Evolutionary conservation across 1,140 invertebrate genomes (phyloP).

Genomic region (Oscheius sp.): DNA sequence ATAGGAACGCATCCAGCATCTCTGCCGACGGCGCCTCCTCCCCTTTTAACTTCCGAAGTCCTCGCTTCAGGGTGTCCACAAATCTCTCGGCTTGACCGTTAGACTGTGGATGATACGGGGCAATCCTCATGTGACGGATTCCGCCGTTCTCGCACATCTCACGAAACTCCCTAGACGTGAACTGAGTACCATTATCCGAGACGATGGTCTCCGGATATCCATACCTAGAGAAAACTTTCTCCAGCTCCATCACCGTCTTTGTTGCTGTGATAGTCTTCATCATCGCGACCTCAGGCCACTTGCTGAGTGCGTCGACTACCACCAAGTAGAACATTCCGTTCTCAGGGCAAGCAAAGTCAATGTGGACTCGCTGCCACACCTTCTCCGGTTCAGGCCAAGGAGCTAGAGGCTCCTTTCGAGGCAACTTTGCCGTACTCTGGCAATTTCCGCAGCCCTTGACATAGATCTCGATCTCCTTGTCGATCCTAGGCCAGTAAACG

Average conservation of each 20-base stretch:
- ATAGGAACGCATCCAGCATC: too few species aligned
- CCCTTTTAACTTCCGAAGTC: too few species aligned
- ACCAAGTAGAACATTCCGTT: neutral
- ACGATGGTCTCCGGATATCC: too few species aligned
- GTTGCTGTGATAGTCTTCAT: neutral
- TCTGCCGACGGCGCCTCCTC: too few species aligned
- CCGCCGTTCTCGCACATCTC: too few species aligned
- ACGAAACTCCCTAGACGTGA: too few species aligned
- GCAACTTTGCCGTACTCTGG: neutral
- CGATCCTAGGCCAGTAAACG: constrained; percentile 64
- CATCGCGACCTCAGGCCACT: constrained; percentile 1
- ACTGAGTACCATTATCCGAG: constrained; percentile 4
- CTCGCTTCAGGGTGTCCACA: too few species aligned
- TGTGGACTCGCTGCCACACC: constrained; percentile 1
- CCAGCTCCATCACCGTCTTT: neutral
- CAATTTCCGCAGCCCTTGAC: neutral
- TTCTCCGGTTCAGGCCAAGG: neutral
- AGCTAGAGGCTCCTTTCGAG: neutral
- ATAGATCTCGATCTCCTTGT: constrained; percentile 60
- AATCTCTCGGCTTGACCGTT: too few species aligned
- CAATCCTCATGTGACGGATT: too few species aligned
- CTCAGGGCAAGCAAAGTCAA: constrained; percentile 12
- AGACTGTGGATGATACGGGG: too few species aligned
- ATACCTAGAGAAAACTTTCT: neutral
- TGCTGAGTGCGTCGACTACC: neutral